phyloP scores from a whole-genome alignment of 2,888 invertebrate species.

The Rhopalosiphum nymphaeae region DNA sequence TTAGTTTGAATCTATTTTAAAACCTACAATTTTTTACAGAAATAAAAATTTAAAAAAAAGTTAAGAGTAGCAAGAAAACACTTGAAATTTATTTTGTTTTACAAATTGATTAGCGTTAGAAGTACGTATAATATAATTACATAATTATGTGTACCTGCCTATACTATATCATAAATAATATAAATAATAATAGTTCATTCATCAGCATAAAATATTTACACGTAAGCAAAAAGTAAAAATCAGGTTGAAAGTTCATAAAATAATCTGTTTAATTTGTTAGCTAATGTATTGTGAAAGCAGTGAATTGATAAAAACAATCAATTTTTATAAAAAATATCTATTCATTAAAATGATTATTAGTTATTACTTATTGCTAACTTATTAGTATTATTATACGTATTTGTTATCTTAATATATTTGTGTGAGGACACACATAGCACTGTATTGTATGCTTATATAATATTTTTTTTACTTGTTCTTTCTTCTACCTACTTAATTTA shows the following conservation, averaged over 20 bases:
- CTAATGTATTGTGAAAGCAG: slow-evolving; percentile 18
- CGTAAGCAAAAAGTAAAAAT: background rate
- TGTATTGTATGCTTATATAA: background rate
- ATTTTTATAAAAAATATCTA: background rate
- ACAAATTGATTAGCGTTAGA: background rate
- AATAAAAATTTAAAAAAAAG: background rate
- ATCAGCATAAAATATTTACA: background rate
- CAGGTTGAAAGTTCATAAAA: slow-evolving; percentile 20
- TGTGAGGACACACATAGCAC: background rate
- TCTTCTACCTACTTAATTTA: background rate
- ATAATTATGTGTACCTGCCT: background rate
- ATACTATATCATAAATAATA: background rate
- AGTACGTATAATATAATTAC: background rate
- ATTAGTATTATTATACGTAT: background rate
- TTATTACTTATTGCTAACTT: background rate
- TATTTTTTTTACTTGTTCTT: background rate
- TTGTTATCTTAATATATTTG: background rate
- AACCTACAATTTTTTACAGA: background rate
- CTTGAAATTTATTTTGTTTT: background rate
- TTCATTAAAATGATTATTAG: background rate
- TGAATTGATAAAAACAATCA: background rate
- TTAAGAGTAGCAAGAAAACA: background rate
- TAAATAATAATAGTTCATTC: background rate
- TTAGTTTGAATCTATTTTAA: background rate
- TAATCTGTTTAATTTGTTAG: slow-evolving; percentile 7